Evolutionary conservation across 2,797 vertebrate species (phyloP).

Genomic region (Salarias fasciatus): DNA sequence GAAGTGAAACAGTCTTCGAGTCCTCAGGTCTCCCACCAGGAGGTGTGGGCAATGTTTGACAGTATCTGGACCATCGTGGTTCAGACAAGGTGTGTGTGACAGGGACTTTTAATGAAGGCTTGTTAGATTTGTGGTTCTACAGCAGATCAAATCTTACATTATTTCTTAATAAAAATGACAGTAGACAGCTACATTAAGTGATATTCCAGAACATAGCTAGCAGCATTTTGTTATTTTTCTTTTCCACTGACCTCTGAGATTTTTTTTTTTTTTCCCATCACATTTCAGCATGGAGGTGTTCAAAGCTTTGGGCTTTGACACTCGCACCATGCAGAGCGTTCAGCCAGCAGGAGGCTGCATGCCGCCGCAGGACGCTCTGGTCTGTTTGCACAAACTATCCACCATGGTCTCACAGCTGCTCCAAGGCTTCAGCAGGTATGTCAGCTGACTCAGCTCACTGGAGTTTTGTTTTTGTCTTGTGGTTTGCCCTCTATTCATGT

Average conservation of each 20-base stretch:
- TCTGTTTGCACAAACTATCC: constrained; percentile 86
- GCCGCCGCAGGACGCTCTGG: constrained; percentile 74
- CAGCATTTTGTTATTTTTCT: constrained; percentile 17
- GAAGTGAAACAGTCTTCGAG: constrained; percentile 44
- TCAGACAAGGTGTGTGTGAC: constrained; percentile 83
- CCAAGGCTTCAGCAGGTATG: constrained; percentile 88
- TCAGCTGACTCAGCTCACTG: background rate
- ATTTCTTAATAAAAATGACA: background rate
- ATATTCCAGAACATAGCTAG: constrained; percentile 4
- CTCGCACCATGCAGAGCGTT: constrained; percentile 60
- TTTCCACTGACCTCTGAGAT: constrained; percentile 32
- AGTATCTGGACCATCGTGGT: constrained; percentile 88
- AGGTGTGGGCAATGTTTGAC: constrained; percentile 92
- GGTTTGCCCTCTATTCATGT: too few relatives aligned
- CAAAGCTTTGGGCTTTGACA: constrained; percentile 78
- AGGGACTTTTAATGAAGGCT: background rate
- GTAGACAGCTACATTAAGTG: background rate
- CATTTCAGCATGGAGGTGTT: constrained; percentile 78
- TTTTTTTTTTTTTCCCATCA: constrained; percentile 50
- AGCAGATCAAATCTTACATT: background rate
- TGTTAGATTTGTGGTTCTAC: background rate
- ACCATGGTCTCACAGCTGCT: constrained; percentile 86
- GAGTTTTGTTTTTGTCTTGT: too few relatives aligned
- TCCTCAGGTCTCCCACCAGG: constrained; percentile 75
- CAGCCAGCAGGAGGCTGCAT: constrained; percentile 65